Evolutionary conservation across 2,113 vertebrate species (phyloP), one percentile per base, ranked within the genome.

Genomic region (Anarrhichthys ocellatus): DNA sequence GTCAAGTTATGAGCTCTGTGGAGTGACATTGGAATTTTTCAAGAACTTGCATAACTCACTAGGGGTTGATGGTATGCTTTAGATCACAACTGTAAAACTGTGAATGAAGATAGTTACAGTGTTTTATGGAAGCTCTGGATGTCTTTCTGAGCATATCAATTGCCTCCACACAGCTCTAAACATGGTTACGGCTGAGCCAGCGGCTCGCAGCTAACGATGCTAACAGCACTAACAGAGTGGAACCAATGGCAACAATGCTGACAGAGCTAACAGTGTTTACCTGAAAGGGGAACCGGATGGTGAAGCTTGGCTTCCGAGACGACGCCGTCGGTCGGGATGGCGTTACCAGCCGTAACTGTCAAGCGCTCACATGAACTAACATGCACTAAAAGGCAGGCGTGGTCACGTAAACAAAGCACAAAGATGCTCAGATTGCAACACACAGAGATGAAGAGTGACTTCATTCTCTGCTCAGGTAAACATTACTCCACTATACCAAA

Each of bases 1-100:
- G 85, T 84, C 71, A 80, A 24, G 66, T 82, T 74, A 78, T 40
- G 70, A 69, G 52, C 34, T 24, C 61, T 24, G 13, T 44, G 29
- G 66, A 80, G 71, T 78, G 76, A 83, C 73, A 44, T 64, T 17
- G 75, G 66, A 73, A 78, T 88, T 79, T 86, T 73, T 80, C 48
- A 73, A 74, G 64, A 83, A 73, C 68, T 42, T 87, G 48, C 65
- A 44, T 40, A 83, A 38, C 40, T 78, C 54, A 40, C n/a, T 38
- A 50, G 69, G 29, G 63, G 42, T 34, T 32, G 14, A 48, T 66
- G 71, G 27, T 58, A 54, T 68, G 76, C 52, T 76, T 78, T 77
- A n/a, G 34, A 81, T 38, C 42, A 67, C 24, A 66, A 42, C 27
- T 73, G 24, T 76, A 69, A 72, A 85, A 32, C 18, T 77, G 42